Conservation (phyloP, 2,888 invertebrate genomes). For the Hydraecia micacea region DNA sequence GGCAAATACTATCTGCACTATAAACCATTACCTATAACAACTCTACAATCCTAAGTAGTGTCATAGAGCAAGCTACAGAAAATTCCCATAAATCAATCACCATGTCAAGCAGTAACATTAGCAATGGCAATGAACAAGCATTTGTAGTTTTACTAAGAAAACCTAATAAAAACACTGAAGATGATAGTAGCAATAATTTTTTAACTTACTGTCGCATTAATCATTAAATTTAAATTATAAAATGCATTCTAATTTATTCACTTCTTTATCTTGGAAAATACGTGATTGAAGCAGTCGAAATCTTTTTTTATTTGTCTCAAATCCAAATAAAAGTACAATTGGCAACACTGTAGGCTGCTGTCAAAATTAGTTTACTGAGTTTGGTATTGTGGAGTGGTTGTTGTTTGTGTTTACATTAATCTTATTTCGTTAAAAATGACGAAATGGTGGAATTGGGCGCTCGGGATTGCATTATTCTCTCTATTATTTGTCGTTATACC, state of each 20-base stretch:
- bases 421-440: constrained; percentile 74
- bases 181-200: neutral
- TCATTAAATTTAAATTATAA: too few relatives aligned
- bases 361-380: constrained; percentile 47
- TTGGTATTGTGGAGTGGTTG: constrained; percentile 39
- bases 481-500: constrained; percentile 84
- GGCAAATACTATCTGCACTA: neutral
- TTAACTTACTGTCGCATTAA: neutral
- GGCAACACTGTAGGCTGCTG: constrained; percentile 32
- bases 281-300: neutral
- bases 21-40: neutral
- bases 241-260: neutral
- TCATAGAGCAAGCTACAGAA: neutral
- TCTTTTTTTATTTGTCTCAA: neutral
- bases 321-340: neutral
- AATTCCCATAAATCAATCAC: too few relatives aligned
- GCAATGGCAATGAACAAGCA: neutral
- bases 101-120: neutral
- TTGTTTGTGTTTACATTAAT: constrained; percentile 42
- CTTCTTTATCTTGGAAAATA: neutral
- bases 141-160: neutral
- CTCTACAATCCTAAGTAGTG: neutral
- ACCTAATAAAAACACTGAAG: neutral
- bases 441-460: constrained; percentile 86
- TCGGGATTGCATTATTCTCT: constrained; percentile 78